phyloP scores from a whole-genome alignment of 1,140 invertebrate genomes.

The Drosophila tsacasi region DNA sequence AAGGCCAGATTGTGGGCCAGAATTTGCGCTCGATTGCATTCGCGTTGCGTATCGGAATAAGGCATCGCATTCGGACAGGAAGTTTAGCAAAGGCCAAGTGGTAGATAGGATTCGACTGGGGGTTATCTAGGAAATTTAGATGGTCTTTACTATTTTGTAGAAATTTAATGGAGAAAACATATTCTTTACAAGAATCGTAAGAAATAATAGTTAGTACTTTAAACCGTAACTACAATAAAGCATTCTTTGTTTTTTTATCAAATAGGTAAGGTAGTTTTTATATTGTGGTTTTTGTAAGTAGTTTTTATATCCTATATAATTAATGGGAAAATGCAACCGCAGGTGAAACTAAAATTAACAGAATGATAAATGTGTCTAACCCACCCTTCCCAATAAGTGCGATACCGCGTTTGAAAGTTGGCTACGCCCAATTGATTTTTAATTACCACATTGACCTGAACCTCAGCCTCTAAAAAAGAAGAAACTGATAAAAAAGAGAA shows the following conservation, averaged over 20 bases:
- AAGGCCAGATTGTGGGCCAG: slow-evolving; percentile 55
- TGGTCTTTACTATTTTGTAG: no score
- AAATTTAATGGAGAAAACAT: not conserved
- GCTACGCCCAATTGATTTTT: slow-evolving; percentile 79
- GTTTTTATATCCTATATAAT: not conserved
- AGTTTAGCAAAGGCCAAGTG: slow-evolving; percentile 26
- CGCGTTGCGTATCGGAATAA: slow-evolving; percentile 51
- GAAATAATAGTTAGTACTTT: not conserved
- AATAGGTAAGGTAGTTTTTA: no score
- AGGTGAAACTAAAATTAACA: not conserved
- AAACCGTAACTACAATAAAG: no score
- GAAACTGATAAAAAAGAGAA: slow-evolving; percentile 2
- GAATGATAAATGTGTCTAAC: not conserved
- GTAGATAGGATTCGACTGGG: not conserved
- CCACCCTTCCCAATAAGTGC: not conserved
- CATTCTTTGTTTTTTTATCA: no score
- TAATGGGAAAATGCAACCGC: not conserved
- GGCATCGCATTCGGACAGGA: slow-evolving; percentile 43
- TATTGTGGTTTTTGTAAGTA: no score
- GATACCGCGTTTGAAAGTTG: slow-evolving; percentile 11
- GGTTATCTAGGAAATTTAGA: not conserved
- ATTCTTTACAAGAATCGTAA: not conserved
- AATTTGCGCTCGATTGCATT: slow-evolving; percentile 71
- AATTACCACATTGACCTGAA: slow-evolving; percentile 69
- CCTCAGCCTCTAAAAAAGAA: slow-evolving; percentile 19